phyloP scores from a whole-genome alignment of 53 echinoderm and acorn worm species.

The Pentamera pediparva region DNA sequence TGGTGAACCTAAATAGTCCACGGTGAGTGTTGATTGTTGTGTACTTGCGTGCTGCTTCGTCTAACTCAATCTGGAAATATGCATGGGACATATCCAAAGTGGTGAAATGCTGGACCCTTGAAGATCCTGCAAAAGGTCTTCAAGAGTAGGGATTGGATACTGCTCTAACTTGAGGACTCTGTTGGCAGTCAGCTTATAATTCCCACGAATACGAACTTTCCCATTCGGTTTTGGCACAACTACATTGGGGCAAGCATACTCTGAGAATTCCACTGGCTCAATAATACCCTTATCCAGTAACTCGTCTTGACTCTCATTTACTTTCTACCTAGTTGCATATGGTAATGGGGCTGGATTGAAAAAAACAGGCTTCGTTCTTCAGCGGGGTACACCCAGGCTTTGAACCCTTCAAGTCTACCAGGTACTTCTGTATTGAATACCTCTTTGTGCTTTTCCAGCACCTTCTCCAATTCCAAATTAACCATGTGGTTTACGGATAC shows the following conservation, averaged over 20 bases:
- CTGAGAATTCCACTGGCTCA: constrained; percentile 41
- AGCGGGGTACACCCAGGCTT: constrained; percentile 53
- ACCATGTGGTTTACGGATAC: too few species aligned
- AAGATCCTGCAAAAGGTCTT: constrained; percentile 49
- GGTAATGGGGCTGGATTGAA: too few species aligned
- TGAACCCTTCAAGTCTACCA: constrained; percentile 17
- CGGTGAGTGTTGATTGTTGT: constrained; percentile 60
- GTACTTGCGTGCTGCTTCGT: constrained; percentile 31
- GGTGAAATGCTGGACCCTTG: constrained; percentile 47
- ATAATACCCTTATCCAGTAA: constrained; percentile 45
- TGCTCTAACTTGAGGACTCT: constrained; percentile 42
- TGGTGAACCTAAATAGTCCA: constrained; percentile 50
- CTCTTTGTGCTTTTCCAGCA: too few species aligned
- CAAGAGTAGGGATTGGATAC: constrained; percentile 46
- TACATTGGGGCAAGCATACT: constrained; percentile 60
- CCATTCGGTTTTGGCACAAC: constrained; percentile 49
- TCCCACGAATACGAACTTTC: constrained; percentile 48
- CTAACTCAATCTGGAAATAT: constrained; percentile 58
- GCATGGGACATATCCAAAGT: constrained; percentile 57
- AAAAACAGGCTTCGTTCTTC: too few species aligned
- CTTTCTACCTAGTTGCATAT: constrained; percentile 50
- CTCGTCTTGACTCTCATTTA: constrained; percentile 36
- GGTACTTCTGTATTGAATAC: constrained; percentile 18
- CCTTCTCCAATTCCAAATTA: too few species aligned
- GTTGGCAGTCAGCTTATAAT: constrained; percentile 56